Evolutionary conservation across 2,797 vertebrate species (phyloP), one percentile per base, ranked within the genome.

Genomic region (Petrocephalus sullivani): DNA sequence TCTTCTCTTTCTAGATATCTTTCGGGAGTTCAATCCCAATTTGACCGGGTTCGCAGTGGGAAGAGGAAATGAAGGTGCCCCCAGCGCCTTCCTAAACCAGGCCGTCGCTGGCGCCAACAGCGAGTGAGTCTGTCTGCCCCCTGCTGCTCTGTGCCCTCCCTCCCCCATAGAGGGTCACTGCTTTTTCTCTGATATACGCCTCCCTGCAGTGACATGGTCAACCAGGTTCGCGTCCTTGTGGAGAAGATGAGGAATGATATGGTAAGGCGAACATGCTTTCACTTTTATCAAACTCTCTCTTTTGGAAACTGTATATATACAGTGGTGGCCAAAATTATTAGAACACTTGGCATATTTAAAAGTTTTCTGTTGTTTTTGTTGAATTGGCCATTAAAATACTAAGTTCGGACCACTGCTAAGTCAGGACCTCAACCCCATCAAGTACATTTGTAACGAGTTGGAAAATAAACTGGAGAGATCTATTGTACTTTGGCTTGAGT

Each of bases 101-200:
- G 98, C 98, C 37, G 95, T 97, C 84, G 87, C 97, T 0, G 96
- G 97, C 93, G 96, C 97, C 1, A 93, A 93, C 90, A 94, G 96
- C 90, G 89, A 94, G 98, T 99, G 93, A 1, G 96, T 49, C 0
- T 58, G 81, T 88, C 89, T 91, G 88, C 87, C 83, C 51, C 21
- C 54, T 2, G 28, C 51, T n/a, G 14, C 54, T 16, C 51, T 3
- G 3, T 9, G 6, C 81, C 19, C 49, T n/a, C n/a, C 37, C 1
- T 2, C 12, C 60, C n/a, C 4, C n/a, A 12, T 21, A 51, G 2
- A 19, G 37, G 49, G 9, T 83, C 81, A 51, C 19, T 2, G 23
- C 83, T 23, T n/a, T 87, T 56, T 8, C n/a, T 33, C 54, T 16
- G 14, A 14, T 46, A 83, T 56, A 58, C 23, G 57, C 21, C 61